These are phyloP conservation scores for Mamestra configurata DNA, from an alignment of 1,140 invertebrate genomes.

Conservation along the genomic window DNA sequence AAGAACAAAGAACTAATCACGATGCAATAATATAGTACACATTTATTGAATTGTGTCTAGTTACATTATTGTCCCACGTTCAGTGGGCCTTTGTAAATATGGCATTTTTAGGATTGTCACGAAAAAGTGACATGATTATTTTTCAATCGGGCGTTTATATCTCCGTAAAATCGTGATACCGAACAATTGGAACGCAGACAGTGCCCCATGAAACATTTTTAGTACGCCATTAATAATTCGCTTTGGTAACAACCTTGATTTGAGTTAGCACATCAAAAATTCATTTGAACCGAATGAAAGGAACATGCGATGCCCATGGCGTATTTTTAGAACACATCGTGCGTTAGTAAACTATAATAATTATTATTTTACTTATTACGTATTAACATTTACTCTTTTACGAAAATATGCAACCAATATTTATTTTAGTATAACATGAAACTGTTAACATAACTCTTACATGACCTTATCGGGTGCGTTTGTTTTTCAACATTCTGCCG, in stretches of 20 bases:
- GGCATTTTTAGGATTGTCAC: slow-evolving; percentile 30
- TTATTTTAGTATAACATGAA: not conserved
- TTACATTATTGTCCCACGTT: not conserved
- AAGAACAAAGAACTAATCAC: not conserved
- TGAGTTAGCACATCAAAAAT: slow-evolving; percentile 31
- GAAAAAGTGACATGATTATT: not conserved
- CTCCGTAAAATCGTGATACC: slow-evolving; percentile 2
- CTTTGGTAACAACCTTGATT: slow-evolving; percentile 43
- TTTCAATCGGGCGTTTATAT: not conserved
- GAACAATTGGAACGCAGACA: slow-evolving; percentile 12
- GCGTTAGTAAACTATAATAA: slow-evolving; percentile 15
- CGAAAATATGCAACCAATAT: slow-evolving; percentile 22
- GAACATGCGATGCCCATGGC: slow-evolving; percentile 34
- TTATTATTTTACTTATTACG: slow-evolving; percentile 40
- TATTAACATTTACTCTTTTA: slow-evolving; percentile 38
- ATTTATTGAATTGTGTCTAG: not conserved
- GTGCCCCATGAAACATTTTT: slow-evolving; percentile 25
- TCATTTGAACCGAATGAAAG: slow-evolving; percentile 10
- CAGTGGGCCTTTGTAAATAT: slow-evolving; percentile 1
- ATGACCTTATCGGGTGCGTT: not conserved
- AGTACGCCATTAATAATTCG: slow-evolving; percentile 25
- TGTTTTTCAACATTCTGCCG: not conserved
- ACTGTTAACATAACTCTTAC: slow-evolving; percentile 4
- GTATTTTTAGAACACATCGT: slow-evolving; percentile 37
- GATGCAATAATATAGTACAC: not conserved